These are phyloP conservation scores for Cyprinodon variegatus DNA, from an alignment of 2,113 vertebrate genomes.

Conservation along the genomic window DNA sequence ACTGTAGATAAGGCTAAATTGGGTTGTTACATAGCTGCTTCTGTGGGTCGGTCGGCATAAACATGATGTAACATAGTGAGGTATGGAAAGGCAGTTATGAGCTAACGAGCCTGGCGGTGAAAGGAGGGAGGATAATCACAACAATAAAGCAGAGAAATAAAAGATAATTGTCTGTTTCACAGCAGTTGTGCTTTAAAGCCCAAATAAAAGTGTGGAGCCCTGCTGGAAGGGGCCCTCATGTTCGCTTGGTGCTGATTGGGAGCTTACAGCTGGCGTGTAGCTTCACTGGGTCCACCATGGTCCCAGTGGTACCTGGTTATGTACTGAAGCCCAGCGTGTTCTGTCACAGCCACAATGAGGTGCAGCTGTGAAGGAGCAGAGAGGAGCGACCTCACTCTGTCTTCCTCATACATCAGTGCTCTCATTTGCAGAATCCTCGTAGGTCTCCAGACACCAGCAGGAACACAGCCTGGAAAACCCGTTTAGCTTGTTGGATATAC, in stretches of 20 bases:
- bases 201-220: not conserved
- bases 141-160: not conserved
- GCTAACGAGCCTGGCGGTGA: not conserved
- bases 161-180: not conserved
- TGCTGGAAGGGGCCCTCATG: not conserved
- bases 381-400: conserved; percentile 1
- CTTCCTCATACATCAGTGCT: not conserved
- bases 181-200: not conserved
- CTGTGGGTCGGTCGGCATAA: no score
- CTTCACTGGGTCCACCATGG: not conserved
- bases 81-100: not conserved
- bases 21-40: not conserved
- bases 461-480: not conserved
- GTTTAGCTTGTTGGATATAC: not conserved
- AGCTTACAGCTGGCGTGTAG: not conserved
- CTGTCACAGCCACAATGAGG: not conserved
- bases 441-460: not conserved
- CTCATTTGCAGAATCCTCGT: not conserved
- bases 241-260: not conserved
- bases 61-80: no score
- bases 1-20: not conserved
- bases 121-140: not conserved
- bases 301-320: not conserved
- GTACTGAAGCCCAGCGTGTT: not conserved
- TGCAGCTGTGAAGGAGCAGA: not conserved